These are phyloP conservation scores for Regulus satrapa DNA, from an alignment of 2,113 vertebrate species.

Conservation along the genomic window DNA sequence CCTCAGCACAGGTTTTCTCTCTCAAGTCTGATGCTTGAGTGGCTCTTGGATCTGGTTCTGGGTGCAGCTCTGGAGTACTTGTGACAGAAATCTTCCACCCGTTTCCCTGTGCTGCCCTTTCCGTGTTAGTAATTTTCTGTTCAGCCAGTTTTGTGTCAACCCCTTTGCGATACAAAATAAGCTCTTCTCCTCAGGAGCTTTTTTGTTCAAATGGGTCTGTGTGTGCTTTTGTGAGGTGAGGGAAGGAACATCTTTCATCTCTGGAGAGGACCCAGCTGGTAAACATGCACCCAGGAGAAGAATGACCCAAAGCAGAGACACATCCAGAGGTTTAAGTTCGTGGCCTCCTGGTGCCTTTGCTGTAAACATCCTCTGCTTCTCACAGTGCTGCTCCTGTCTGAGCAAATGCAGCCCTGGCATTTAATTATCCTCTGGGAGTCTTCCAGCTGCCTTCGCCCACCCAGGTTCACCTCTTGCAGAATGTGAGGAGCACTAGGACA, in stretches of 20 bases:
- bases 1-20: neutral
- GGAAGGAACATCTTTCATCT: neutral
- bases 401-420: neutral
- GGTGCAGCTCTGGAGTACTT: neutral
- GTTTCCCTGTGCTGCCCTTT: neutral
- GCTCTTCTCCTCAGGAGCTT: neutral
- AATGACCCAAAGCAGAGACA: neutral
- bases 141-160: no score
- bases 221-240: neutral
- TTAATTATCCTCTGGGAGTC: neutral
- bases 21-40: fast-evolving
- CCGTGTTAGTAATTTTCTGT: neutral
- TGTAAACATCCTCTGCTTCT: neutral
- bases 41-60: neutral
- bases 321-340: neutral
- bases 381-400: neutral
- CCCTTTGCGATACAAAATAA: neutral
- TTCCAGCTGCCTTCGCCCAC: neutral
- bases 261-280: neutral
- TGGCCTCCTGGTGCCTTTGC: neutral
- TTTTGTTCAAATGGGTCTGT: neutral
- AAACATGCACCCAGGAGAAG: neutral
- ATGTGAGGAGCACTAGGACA: neutral
- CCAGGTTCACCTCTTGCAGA: neutral
- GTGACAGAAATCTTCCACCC: neutral